Evolutionary conservation across 2,797 vertebrate species (phyloP).

Genomic region (Notamacropus eugenii): DNA sequence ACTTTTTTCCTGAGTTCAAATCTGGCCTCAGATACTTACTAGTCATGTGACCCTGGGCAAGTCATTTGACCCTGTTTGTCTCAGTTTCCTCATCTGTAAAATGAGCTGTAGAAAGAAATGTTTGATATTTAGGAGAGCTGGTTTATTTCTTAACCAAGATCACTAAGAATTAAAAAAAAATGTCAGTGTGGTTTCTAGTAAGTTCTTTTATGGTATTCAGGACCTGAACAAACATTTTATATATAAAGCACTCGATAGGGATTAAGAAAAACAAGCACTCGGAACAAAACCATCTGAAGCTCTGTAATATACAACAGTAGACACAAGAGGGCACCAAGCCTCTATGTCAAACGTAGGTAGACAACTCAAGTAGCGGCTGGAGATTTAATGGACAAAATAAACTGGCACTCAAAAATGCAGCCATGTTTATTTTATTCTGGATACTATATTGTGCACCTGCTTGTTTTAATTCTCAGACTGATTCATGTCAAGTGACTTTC

Average conservation of each 20-base stretch:
- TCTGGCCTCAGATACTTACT: not conserved
- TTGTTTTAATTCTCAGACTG: conserved; percentile 79
- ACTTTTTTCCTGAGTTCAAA: not conserved
- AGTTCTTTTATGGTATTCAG: not conserved
- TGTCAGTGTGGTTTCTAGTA: conserved; percentile 6
- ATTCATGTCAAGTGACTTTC: conserved; percentile 78
- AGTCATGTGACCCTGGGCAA: not conserved
- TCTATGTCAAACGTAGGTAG: not conserved
- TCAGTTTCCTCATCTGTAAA: not conserved
- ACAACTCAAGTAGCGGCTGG: not conserved
- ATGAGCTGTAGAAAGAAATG: not conserved
- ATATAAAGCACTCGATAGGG: not conserved
- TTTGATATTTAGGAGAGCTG: not conserved
- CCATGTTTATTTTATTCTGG: conserved; percentile 81
- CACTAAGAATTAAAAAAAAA: not conserved
- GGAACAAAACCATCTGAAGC: not conserved
- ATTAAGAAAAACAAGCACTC: not conserved
- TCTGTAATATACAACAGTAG: not conserved
- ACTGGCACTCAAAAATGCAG: conserved; percentile 76
- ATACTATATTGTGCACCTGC: conserved; percentile 78
- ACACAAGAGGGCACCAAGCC: conserved; percentile 76
- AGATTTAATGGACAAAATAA: conserved; percentile 57
- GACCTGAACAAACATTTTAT: not conserved
- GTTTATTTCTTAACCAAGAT: not conserved
- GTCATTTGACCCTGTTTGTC: not conserved